Conservation (phyloP, 1,140 invertebrate species). For the Drosophila insularis region DNA sequence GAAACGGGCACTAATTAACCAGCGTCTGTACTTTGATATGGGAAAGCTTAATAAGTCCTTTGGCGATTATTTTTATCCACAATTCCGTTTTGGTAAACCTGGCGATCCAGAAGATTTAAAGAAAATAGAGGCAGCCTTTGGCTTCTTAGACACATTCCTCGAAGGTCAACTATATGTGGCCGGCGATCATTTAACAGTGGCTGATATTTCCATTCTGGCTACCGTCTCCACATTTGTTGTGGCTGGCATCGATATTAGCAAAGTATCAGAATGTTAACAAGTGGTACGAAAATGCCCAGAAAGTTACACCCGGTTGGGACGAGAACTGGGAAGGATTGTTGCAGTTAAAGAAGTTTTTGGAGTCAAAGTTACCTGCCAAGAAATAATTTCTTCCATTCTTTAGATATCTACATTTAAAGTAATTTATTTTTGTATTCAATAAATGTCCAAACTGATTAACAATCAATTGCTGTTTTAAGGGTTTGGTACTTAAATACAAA, state of each 20-base stretch:
- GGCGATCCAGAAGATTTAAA: constrained; percentile 33
- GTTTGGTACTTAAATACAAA: too few species aligned
- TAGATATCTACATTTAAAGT: not conserved
- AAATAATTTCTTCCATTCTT: not conserved
- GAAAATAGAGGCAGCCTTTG: constrained; percentile 38
- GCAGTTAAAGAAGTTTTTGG: constrained; percentile 1
- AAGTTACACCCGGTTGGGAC: constrained; percentile 53
- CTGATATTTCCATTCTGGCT: constrained; percentile 51
- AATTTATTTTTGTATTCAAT: not conserved
- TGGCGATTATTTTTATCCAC: constrained; percentile 38
- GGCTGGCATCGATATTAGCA: constrained; percentile 31
- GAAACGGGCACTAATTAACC: constrained; percentile 83
- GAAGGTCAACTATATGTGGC: constrained; percentile 49
- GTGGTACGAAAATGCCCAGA: constrained; percentile 49
- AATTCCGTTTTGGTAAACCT: constrained; percentile 39
- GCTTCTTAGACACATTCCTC: constrained; percentile 41
- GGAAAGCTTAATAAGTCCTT: constrained; percentile 83
- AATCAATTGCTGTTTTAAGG: too few species aligned
- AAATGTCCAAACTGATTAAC: not conserved
- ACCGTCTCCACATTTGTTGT: constrained; percentile 43
- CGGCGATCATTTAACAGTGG: constrained; percentile 41
- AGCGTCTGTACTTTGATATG: constrained; percentile 85
- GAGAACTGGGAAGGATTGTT: constrained; percentile 83
- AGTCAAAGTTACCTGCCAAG: not conserved
- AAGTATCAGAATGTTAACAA: constrained; percentile 47